These are phyloP conservation scores for Coleophora flavipennella DNA, from an alignment of 2,888 invertebrate species.

Conservation along the genomic window DNA sequence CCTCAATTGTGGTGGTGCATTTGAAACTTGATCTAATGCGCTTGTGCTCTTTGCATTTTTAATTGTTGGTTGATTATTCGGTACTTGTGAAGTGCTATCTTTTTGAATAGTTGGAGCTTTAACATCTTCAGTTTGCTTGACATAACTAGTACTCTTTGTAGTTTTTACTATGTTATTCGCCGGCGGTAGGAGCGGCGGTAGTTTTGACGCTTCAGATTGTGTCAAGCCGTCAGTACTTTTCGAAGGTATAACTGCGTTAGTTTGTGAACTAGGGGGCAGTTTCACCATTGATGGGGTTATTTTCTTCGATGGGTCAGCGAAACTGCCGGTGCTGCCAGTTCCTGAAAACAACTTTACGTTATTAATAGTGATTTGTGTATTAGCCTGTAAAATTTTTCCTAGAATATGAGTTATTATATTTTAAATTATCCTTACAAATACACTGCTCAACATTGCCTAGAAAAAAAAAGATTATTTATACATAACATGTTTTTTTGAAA, in stretches of 20 bases:
- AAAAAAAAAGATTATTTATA: too few species aligned
- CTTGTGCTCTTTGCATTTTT: background rate
- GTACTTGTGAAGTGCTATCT: too few species aligned
- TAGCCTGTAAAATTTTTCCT: too few species aligned
- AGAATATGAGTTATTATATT: too few species aligned
- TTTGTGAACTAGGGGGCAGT: constrained; percentile 19
- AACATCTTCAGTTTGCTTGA: background rate
- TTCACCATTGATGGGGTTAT: constrained; percentile 34
- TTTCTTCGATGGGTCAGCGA: constrained; percentile 27
- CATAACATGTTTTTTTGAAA: too few species aligned
- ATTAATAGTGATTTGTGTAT: too few species aligned
- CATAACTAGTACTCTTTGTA: background rate
- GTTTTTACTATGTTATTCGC: too few species aligned
- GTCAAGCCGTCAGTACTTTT: constrained; percentile 42
- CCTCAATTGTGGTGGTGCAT: constrained; percentile 12
- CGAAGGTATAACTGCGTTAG: constrained; percentile 20
- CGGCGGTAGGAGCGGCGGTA: too few species aligned
- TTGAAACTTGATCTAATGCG: background rate
- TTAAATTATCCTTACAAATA: too few species aligned
- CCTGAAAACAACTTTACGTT: constrained; percentile 26
- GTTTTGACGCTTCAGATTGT: constrained; percentile 6
- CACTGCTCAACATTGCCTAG: too few species aligned
- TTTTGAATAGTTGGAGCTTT: too few species aligned
- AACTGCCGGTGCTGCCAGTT: constrained; percentile 21
- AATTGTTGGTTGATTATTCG: background rate